Base-by-base conservation (phyloP, 2,113 vertebrate genomes). In the Campylomormyrus numenius region DNA sequence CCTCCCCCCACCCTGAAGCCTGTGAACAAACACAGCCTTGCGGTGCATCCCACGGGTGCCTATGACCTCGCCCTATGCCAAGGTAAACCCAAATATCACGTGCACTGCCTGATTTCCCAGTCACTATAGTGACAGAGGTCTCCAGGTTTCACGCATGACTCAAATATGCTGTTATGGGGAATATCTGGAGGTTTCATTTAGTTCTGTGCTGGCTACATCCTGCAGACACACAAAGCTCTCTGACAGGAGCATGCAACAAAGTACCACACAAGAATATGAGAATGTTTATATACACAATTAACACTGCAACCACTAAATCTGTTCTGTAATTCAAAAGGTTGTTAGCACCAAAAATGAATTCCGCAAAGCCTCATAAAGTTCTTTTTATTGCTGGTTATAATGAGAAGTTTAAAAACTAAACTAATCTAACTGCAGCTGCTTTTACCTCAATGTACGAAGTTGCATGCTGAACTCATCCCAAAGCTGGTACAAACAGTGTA, bases 111-210 rank as follows among this genome's bases (percentile, higher is more conserved):
- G 88, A 39, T 62, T 87, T 93, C 90, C 21, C 39, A 88, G 87
- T 88, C 77, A 85, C 90, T 91, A 92, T 90, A 56, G 93, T 62
- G 91, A 94, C 91, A 5, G 89, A 80, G 66, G 92, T 90, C 91
- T 91, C 90, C 90, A 87, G 91, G 80, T 74, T 66, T 88, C 90
- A 90, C 39, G 27, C 89, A 91, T 19, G 80, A 86, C 86, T 70
- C 6, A 62, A 8, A 39, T 6, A 46, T 39, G 31, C 10, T 8
- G n/a, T 49, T 52, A 6, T 31, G 49, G 15, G 13, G 85, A 21
- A 46, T 21, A n/a, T 46, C 39, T 45, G 80, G 5, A 6, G 42
- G 19, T 46, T 46, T n/a, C 83, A 10, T 11, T 85, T n/a, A 42
- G 42, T 24, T 21, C 35, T 17, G 1, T 39, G 42, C 49, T 13